Evolutionary conservation across 2,888 invertebrate species (phyloP).

Genomic region (Parelbella ahira): DNA sequence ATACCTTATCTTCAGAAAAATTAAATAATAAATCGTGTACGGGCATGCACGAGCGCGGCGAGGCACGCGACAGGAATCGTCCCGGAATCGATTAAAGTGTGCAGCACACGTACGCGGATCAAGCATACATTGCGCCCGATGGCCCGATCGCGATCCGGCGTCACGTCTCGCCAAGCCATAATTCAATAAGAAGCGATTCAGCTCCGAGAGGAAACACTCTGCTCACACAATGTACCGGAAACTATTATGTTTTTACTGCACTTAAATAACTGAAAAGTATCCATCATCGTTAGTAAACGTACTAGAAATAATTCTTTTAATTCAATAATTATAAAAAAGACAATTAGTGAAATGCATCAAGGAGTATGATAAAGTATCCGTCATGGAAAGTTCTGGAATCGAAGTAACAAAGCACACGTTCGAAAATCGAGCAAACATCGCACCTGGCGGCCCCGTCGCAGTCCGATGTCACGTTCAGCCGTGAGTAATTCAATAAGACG

Average conservation of each 20-base stretch:
- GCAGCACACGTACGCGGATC: slow-evolving; percentile 33
- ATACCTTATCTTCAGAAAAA: too few relatives aligned
- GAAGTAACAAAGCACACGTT: too few relatives aligned
- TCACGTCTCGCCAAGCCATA: slow-evolving; percentile 62
- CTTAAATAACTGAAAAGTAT: too few relatives aligned
- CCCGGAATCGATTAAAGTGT: slow-evolving; percentile 29
- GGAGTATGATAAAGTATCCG: too few relatives aligned
- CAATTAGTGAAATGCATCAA: too few relatives aligned
- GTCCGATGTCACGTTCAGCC: background rate
- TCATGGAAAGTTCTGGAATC: too few relatives aligned
- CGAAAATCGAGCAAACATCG: slow-evolving; percentile 2
- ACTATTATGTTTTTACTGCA: too few relatives aligned
- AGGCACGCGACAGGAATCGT: slow-evolving; percentile 39
- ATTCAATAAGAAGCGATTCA: slow-evolving; percentile 64
- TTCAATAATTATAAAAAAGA: too few relatives aligned
- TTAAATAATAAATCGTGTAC: slow-evolving; percentile 18
- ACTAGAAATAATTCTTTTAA: too few relatives aligned
- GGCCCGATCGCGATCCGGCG: slow-evolving; percentile 49
- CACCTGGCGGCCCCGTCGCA: background rate
- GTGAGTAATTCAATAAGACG: background rate
- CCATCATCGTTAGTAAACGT: too few relatives aligned
- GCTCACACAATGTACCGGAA: too few relatives aligned
- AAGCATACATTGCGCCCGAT: slow-evolving; percentile 63
- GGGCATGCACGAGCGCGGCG: slow-evolving; percentile 34
- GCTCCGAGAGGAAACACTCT: slow-evolving; percentile 35